phyloP scores from a whole-genome alignment of 2,113 vertebrate genomes.

The Nanorana parkeri region DNA sequence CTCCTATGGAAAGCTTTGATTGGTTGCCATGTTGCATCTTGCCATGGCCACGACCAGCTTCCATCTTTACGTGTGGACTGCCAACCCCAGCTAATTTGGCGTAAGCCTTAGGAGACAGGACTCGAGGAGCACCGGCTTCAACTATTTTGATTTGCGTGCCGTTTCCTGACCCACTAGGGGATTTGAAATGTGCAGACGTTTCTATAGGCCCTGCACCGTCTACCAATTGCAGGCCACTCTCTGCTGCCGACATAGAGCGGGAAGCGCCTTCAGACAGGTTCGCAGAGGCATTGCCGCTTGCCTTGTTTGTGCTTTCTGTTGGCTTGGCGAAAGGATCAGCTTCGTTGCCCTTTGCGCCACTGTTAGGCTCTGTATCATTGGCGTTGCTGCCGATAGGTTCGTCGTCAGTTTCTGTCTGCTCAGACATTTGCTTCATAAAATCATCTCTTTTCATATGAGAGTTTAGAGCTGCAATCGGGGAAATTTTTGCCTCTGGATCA shows the following conservation, averaged over 20 bases:
- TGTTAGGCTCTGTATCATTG: not conserved
- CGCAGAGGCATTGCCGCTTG: conserved; percentile 59
- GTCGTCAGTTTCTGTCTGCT: conserved; percentile 65
- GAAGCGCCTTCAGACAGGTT: conserved; percentile 68
- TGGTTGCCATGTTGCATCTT: conserved; percentile 17
- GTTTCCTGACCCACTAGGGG: conserved; percentile 32
- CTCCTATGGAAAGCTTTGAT: not conserved
- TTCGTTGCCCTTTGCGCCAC: conserved; percentile 70
- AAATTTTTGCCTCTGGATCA: conserved; percentile 90
- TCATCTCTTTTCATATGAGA: conserved; percentile 87
- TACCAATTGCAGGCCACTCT: conserved; percentile 49
- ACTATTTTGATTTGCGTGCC: conserved; percentile 16
- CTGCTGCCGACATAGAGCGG: conserved; percentile 60
- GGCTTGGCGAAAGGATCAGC: not conserved
- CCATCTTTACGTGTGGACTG: not conserved
- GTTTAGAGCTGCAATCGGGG: conserved; percentile 87
- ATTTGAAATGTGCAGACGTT: conserved; percentile 62
- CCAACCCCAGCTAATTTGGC: not conserved
- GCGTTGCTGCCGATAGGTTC: conserved; percentile 51
- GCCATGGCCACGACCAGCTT: not conserved
- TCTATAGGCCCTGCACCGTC: conserved; percentile 38
- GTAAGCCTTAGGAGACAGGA: conserved; percentile 6
- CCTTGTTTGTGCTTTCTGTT: not conserved
- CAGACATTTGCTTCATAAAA: conserved; percentile 77
- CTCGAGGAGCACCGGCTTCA: not conserved